Percentiles rank a stretch among this genome's conserved stretches.
Conservation (phyloP, 2,113 vertebrate species). For the Paradisaea rubra region DNA sequence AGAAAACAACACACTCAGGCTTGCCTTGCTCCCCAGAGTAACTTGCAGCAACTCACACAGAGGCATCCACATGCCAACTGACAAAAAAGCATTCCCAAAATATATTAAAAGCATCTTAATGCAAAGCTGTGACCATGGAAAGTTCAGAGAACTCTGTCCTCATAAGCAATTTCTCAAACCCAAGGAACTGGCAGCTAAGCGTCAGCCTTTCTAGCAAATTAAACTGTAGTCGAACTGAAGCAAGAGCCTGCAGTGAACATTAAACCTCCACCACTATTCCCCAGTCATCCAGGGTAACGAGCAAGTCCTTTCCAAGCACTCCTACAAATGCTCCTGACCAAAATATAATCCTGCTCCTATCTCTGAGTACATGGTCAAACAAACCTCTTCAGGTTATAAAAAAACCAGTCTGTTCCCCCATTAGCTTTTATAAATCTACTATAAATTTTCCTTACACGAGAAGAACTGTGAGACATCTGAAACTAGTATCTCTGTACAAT, state of each 20-base stretch:
- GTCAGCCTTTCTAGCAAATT: background rate
- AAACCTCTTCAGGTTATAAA: background rate
- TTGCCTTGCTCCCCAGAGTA: background rate
- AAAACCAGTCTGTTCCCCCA: background rate
- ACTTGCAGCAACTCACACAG: background rate
- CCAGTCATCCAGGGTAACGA: background rate
- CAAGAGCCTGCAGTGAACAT: background rate
- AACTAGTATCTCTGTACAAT: background rate
- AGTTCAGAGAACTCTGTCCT: background rate
- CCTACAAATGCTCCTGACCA: background rate
- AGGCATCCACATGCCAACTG: background rate
- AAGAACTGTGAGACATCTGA: fast-evolving
- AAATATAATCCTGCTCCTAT: background rate
- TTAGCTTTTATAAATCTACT: background rate
- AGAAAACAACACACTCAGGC: background rate
- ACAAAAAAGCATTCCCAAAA: background rate
- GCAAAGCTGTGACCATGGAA: background rate
- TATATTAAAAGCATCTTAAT: background rate
- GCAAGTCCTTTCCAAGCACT: background rate
- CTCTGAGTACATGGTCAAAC: background rate
- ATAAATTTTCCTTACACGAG: background rate
- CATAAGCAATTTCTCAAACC: background rate
- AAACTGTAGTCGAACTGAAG: background rate
- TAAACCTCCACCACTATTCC: background rate
- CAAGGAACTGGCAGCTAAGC: background rate